Evolutionary conservation across 2,888 invertebrate species (phyloP), one percentile per base, ranked within the genome.

Genomic region (Zaprionus lineosus): DNA sequence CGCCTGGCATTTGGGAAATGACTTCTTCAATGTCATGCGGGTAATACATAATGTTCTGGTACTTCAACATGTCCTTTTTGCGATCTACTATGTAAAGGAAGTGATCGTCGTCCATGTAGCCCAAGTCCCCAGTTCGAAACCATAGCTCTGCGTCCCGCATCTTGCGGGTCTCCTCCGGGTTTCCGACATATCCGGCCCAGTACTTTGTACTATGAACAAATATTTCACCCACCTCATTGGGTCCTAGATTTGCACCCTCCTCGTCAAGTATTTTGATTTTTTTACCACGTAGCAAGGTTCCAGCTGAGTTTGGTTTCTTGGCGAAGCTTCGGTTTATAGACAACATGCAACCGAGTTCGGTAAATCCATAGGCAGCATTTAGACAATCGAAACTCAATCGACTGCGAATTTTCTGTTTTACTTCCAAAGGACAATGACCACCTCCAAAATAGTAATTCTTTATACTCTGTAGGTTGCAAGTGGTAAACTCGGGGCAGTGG

Each of bases 41-140:
- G 62, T 69, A 88, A 56, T 84, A 84, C 31, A 74, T 74, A 55
- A 75, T 78, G 44, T 72, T 75, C 16, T 81, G 74, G 36, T 78
- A 87, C 48, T 81, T 86, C 0, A 88, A 28, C 18, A 79, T 63
- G 37, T 88, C 88, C 51, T 83, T 86, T 18, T 78, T 84, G 3
- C 89, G 75, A 31, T 81, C 88, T 3, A 76, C 68, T 1, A 88
- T 52, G 68, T 71, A 81, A 1, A 88, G 43, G 57, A 69, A 81
- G 3, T 86, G 84, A 12, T 87, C 86, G 5, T 79, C 68, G 40
- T 89, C 89, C 39, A 89, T 76, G 40, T 82, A 85, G 7, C 89
- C 89, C 26, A 88, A 37, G 51, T 89, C 89, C 2, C 88, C 88
- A 1, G 85, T 82, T 15, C 46, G n/a, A n/a, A n/a, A n/a, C n/a